Evolutionary conservation across 2,888 invertebrate species (phyloP), one percentile per base, ranked within the genome.

Genomic region (Macroteleia sp.): DNA sequence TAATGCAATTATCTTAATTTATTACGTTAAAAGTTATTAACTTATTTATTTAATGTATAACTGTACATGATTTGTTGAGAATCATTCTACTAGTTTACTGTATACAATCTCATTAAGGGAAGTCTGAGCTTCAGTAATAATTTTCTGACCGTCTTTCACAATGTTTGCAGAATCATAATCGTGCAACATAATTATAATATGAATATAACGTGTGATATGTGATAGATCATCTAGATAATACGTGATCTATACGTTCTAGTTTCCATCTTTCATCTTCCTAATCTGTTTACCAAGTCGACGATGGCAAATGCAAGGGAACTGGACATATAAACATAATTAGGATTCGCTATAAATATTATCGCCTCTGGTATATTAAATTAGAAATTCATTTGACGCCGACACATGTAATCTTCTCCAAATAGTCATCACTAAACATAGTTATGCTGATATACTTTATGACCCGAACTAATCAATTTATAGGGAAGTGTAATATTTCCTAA

Each of bases 151-250:
- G 6, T 25, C 25, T 25, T 22, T 44, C n/a, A n/a, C 14, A 1
- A 44, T 44, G 22, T 44, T 44, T 44, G 22, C 22, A 12, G 2
- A 44, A 22, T 22, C 20, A 41, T 19, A 9, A 19, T 1, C 41
- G 22, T 6, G n/a, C 44, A 12, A n/a, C n/a, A 22, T 44, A 12
- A 44, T 44, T 44, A 44, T 44, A 12, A 44, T 22, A 44, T 22
- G 14, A 22, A 22, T 10, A 44, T 44, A 22, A 44, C 12, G 20
- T n/a, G 6, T n/a, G n/a, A 22, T 46, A 46, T 28, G 6, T 25
- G 28, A 3, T 48, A 32, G 32, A 48, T 48, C 48, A 48, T 17
- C 48, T 9, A 3, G 10, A 25, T 28, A 14, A 16, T 4, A 2
- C 30, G 30, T 30, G 10, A 30, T 30, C 30, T 10, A 30, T 9